Conservation (phyloP, 2,113 vertebrate species). For the Narcine bancroftii region DNA sequence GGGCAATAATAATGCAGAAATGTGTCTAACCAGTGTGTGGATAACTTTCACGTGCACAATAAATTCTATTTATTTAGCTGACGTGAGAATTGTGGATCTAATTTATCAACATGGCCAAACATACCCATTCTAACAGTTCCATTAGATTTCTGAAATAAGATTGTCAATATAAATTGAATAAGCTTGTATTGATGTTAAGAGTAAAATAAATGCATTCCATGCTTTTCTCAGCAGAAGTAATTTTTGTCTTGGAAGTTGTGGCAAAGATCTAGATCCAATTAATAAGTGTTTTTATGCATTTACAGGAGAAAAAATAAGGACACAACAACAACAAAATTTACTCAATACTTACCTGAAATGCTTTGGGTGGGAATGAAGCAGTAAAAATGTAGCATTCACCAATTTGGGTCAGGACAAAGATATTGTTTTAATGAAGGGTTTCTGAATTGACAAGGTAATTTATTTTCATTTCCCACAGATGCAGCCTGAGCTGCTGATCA, state of each 20-base stretch:
- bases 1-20: neutral
- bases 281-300: slow-evolving; percentile 3
- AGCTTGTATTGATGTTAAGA: neutral
- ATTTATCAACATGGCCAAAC: neutral
- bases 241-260: neutral
- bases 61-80: neutral
- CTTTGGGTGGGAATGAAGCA: neutral
- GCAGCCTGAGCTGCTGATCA: no score
- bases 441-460: no score
- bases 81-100: neutral
- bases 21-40: neutral
- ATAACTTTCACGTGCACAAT: neutral
- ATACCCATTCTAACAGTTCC: neutral
- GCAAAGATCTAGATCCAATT: neutral
- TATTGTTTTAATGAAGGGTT: neutral
- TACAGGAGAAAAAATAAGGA: neutral
- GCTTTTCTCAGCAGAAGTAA: neutral
- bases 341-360: neutral
- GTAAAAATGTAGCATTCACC: neutral
- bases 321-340: neutral
- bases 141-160: neutral
- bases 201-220: neutral
- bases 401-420: neutral
- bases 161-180: neutral
- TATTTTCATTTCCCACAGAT: no score